Conservation (phyloP, 2,113 vertebrate genomes). For the Anthoscopus minutus region DNA sequence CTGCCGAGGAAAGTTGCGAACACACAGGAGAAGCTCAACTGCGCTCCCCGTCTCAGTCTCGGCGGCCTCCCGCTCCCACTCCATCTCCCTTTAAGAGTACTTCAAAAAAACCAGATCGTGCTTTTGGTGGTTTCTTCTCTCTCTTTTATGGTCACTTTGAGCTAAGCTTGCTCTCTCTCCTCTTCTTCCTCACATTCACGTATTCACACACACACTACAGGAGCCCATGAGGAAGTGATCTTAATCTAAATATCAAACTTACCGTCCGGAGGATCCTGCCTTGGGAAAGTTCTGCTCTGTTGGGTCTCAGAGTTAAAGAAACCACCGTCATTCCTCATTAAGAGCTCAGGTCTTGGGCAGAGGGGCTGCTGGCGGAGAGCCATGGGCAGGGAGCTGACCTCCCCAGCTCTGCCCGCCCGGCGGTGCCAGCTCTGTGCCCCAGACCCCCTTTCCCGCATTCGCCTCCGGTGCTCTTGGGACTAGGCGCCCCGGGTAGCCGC, state of each 20-base stretch:
- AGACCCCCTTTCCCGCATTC: not conserved
- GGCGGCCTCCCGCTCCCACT: not conserved
- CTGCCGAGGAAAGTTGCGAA: not conserved
- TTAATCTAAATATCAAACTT: slow-evolving; percentile 1
- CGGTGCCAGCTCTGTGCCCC: not conserved
- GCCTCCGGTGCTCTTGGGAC: not conserved
- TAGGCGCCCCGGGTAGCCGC: not conserved
- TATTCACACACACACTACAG: not conserved
- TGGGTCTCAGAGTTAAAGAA: not conserved
- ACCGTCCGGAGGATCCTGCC: not conserved
- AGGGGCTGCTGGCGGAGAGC: not conserved
- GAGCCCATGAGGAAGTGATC: not conserved
- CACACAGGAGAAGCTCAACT: not conserved
- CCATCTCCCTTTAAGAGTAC: not conserved
- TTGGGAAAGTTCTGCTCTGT: not conserved
- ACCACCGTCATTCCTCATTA: not conserved
- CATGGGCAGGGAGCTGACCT: not conserved
- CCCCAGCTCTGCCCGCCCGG: not conserved
- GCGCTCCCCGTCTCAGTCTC: not conserved
- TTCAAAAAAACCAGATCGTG: not conserved
- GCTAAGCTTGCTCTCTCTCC: not conserved
- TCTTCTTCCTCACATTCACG: not conserved
- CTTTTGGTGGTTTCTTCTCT: not conserved
- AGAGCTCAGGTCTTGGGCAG: not conserved
- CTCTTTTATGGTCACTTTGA: not conserved